Conservation (phyloP, 2,797 vertebrate species). For the Schizopygopsis malacanthus region DNA sequence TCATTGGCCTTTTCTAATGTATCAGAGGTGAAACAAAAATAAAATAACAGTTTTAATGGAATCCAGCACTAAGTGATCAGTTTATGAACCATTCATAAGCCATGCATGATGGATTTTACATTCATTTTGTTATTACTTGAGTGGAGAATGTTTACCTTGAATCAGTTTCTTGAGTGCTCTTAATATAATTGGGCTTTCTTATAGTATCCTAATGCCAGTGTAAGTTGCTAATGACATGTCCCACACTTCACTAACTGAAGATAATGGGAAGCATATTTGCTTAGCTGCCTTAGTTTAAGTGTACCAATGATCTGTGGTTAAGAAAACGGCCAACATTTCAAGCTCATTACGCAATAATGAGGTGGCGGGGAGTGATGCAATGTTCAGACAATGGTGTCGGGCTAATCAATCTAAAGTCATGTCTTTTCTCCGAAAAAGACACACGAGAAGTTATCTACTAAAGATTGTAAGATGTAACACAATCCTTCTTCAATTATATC, state of each 20-base stretch:
- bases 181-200: background rate
- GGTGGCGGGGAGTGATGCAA: background rate
- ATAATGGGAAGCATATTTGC: background rate
- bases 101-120: background rate
- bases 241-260: background rate
- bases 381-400: background rate
- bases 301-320: conserved; percentile 39
- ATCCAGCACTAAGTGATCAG: background rate
- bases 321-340: conserved; percentile 5
- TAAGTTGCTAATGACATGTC: background rate
- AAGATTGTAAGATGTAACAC: conserved; percentile 28
- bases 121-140: background rate
- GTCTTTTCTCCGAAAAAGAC: background rate
- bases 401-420: conserved; percentile 5
- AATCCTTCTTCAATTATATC: conserved; percentile 34
- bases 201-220: background rate
- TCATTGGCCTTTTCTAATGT: background rate
- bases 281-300: background rate
- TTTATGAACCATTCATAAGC: background rate
- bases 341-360: conserved; percentile 32
- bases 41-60: background rate
- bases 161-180: background rate
- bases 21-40: no score
- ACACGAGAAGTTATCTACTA: conserved; percentile 1
- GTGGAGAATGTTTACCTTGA: background rate